A percentile compares a stretch with the other conserved stretches of the same genome.
phyloP scores from a whole-genome alignment of 2,113 vertebrate genomes.

The Gasterosteus aculeatus region DNA sequence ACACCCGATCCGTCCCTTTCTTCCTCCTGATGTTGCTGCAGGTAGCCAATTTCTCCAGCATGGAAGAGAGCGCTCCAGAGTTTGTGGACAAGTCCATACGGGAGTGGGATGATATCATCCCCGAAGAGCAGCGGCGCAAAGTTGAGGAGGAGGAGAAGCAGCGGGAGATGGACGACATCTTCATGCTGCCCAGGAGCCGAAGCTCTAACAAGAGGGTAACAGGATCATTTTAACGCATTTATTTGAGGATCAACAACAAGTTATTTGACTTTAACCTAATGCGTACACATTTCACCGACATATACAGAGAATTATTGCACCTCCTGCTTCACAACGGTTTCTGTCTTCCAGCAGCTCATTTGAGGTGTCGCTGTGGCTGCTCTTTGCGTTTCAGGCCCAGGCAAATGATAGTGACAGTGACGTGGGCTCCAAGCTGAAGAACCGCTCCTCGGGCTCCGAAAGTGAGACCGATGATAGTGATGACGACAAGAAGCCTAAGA shows the following conservation, averaged over 20 bases:
- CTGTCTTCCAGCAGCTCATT: neutral
- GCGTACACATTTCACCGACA: neutral
- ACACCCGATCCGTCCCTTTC: neutral
- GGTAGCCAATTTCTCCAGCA: slow-evolving; percentile 97
- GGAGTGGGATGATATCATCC: slow-evolving; percentile 98
- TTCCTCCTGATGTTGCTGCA: slow-evolving; percentile 43
- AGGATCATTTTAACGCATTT: neutral
- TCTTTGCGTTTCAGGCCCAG: slow-evolving; percentile 81
- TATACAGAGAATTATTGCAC: neutral
- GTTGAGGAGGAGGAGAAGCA: slow-evolving; percentile 95
- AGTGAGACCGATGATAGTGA: slow-evolving; percentile 95
- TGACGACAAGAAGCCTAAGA: slow-evolving; percentile 95
- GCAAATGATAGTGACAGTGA: slow-evolving; percentile 98
- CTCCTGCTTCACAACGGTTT: neutral
- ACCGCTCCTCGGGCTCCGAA: slow-evolving; percentile 92
- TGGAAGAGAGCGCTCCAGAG: slow-evolving; percentile 91
- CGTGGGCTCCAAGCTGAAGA: slow-evolving; percentile 92
- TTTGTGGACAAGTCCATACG: slow-evolving; percentile 83
- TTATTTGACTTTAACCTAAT: neutral
- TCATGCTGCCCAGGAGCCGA: slow-evolving; percentile 95
- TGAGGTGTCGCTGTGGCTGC: neutral
- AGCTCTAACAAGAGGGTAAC: slow-evolving; percentile 95
- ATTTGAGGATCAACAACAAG: neutral
- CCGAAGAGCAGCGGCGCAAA: slow-evolving; percentile 91
- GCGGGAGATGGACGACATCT: slow-evolving; percentile 96